A percentile compares a stretch with the other conserved stretches of the same genome.
phyloP scores from a whole-genome alignment of 2,888 invertebrate species.

The Thera obeliscata region DNA sequence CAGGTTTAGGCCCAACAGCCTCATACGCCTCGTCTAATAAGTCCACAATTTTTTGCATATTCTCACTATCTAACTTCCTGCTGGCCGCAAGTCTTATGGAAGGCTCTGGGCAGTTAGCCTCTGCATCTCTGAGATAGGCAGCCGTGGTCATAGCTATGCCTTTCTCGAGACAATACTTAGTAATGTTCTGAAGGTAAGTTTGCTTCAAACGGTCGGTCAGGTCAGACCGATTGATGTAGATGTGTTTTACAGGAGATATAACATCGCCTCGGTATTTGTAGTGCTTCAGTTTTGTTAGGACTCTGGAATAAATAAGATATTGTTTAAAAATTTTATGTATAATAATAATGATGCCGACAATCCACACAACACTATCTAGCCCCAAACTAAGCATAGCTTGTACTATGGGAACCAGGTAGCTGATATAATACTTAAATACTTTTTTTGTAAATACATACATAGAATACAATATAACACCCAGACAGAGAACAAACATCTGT shows the following conservation, averaged over 20 bases:
- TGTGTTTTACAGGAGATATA: conserved; percentile 90
- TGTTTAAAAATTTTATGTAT: neutral
- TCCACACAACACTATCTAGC: too few species aligned
- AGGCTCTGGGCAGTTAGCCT: conserved; percentile 87
- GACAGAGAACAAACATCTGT: too few species aligned
- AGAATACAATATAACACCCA: too few species aligned
- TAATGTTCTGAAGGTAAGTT: conserved; percentile 85
- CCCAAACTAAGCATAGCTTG: too few species aligned
- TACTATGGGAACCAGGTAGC: too few species aligned
- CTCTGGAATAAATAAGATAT: conserved; percentile 55
- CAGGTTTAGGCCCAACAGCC: conserved; percentile 66
- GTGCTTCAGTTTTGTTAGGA: conserved; percentile 72
- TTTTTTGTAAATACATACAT: too few species aligned
- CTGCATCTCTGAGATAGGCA: conserved; percentile 87
- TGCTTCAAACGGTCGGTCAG: conserved; percentile 75
- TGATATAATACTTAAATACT: too few species aligned
- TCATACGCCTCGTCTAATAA: conserved; percentile 75
- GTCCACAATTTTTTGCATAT: conserved; percentile 78
- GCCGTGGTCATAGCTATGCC: conserved; percentile 89
- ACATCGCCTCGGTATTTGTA: conserved; percentile 84
- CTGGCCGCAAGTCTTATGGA: conserved; percentile 90
- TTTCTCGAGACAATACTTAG: conserved; percentile 86
- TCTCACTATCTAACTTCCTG: conserved; percentile 85
- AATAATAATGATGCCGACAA: too few species aligned
- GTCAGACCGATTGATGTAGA: conserved; percentile 85